Conservation (phyloP, 2,888 invertebrate species). For the Apamea sordens region DNA sequence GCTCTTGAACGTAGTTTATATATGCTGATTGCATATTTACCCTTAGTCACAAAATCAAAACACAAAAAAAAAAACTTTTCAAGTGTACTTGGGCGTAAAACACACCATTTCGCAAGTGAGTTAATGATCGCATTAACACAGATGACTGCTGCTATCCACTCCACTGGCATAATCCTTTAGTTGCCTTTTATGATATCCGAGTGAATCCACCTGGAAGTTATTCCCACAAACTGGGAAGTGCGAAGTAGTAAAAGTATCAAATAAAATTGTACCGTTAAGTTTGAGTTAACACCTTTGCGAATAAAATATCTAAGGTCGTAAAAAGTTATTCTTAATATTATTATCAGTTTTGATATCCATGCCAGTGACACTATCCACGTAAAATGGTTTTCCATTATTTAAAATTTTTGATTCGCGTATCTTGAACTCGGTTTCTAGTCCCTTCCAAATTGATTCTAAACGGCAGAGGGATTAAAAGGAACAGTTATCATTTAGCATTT, state of each 20-base stretch:
- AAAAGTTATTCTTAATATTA: neutral
- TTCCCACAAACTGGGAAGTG: neutral
- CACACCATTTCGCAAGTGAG: conserved; percentile 11
- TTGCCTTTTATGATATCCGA: conserved; percentile 25
- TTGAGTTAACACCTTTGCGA: neutral
- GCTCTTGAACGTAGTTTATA: neutral
- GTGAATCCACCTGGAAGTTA: conserved; percentile 37
- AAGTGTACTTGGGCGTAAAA: neutral
- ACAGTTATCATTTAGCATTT: neutral
- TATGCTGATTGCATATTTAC: neutral
- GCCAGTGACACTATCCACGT: neutral
- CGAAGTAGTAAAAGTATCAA: conserved; percentile 21
- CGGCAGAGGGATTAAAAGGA: neutral
- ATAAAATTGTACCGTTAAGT: conserved; percentile 27
- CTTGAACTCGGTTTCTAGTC: neutral
- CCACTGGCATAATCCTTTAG: conserved; percentile 24
- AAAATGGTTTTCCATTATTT: neutral
- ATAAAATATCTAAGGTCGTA: conserved; percentile 17
- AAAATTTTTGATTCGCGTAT: neutral
- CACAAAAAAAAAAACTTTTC: neutral
- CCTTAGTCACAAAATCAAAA: neutral
- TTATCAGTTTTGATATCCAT: neutral
- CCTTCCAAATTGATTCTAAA: neutral
- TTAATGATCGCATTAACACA: conserved; percentile 40
- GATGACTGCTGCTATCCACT: conserved; percentile 12